phyloP scores from a whole-genome alignment of 1,140 invertebrate genomes.

The Drosophila willistoni region DNA sequence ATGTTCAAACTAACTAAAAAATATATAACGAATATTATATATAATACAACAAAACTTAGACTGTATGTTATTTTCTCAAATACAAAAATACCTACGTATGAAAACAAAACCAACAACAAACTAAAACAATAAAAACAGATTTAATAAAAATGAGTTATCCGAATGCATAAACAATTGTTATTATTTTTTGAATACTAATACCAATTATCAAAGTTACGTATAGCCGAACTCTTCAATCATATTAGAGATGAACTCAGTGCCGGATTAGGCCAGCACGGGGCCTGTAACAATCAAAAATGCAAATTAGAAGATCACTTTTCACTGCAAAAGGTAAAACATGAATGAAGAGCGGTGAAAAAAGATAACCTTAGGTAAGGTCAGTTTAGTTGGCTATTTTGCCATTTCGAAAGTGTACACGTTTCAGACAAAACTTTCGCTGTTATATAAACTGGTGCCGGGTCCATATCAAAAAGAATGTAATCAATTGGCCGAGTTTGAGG shows the following conservation, averaged over 20 bases:
- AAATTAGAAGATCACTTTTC: no score
- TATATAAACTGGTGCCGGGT: constrained; percentile 97
- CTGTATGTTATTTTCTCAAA: constrained; percentile 80
- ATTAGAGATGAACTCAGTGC: no score
- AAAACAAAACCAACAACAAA: constrained; percentile 55
- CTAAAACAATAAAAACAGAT: constrained; percentile 77
- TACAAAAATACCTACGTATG: constrained; percentile 58
- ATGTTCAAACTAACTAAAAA: constrained; percentile 78
- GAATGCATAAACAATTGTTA: constrained; percentile 49
- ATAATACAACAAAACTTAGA: constrained; percentile 80
- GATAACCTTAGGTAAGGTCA: constrained; percentile 63
- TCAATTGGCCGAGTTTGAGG: constrained; percentile 55
- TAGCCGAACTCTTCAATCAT: no score
- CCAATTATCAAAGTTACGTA: no score
- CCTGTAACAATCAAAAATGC: no score
- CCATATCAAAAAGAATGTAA: constrained; percentile 85
- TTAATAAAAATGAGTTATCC: constrained; percentile 80
- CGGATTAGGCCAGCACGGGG: no score
- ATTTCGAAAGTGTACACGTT: not conserved
- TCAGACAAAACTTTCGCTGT: constrained; percentile 95
- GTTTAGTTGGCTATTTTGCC: not conserved
- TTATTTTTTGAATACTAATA: constrained; percentile 13
- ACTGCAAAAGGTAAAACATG: no score
- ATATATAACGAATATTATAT: constrained; percentile 80
- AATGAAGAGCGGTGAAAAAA: not conserved